Conservation (phyloP, 2,888 invertebrate genomes). For the Nomada goodeniana region DNA sequence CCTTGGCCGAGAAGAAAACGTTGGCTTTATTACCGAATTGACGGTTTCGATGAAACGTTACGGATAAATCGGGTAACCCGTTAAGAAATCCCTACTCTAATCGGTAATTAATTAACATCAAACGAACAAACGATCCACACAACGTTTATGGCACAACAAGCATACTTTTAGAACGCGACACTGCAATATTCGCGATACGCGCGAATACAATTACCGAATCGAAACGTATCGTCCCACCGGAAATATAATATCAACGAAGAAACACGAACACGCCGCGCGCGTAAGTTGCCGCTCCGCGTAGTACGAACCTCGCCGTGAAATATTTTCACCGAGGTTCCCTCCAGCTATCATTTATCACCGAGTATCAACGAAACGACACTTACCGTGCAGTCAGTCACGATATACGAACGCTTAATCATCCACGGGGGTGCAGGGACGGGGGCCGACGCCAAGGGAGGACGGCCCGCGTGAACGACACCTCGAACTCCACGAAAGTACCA, state of each 20-base stretch:
- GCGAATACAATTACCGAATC: no score
- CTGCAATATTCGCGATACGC: no score
- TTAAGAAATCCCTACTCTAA: no score
- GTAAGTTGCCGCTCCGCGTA: background rate
- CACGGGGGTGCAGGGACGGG: conserved; percentile 1
- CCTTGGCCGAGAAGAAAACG: no score
- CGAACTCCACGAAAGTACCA: conserved; percentile 16
- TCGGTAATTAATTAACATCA: no score
- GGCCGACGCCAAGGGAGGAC: background rate
- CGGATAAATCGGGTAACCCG: no score
- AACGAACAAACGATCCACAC: no score
- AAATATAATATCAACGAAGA: background rate
- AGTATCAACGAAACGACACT: background rate
- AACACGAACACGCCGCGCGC: background rate
- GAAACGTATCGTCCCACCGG: no score
- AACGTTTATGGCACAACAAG: no score
- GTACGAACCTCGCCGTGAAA: background rate
- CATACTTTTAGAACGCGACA: no score
- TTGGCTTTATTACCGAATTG: no score
- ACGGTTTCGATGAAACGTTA: no score
- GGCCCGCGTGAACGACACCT: background rate
- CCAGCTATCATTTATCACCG: conserved; percentile 14
- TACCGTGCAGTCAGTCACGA: conserved; percentile 5
- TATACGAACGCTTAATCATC: conserved; percentile 33
- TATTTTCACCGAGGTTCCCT: conserved; percentile 4